Conservation (phyloP, 2,797 vertebrate species). For the Triplophysa bombifrons region DNA sequence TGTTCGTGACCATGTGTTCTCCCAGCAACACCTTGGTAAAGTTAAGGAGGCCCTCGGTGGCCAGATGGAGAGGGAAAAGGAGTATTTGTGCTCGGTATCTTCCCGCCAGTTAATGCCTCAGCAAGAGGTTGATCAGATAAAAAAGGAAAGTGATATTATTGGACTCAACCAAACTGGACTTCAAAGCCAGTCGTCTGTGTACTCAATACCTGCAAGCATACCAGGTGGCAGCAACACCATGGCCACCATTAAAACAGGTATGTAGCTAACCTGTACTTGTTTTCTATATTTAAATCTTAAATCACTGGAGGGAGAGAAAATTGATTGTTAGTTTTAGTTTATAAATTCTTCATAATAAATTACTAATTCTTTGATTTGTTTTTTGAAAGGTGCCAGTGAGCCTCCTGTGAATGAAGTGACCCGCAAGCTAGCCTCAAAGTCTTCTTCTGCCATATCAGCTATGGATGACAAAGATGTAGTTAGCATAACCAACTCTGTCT, state of each 20-base stretch:
- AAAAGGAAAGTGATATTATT: slow-evolving; percentile 85
- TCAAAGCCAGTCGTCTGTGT: slow-evolving; percentile 81
- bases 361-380: slow-evolving; percentile 1
- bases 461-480: slow-evolving; percentile 74
- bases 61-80: slow-evolving; percentile 87
- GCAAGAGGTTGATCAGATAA: slow-evolving; percentile 85
- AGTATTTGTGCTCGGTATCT: slow-evolving; percentile 85
- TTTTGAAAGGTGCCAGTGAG: slow-evolving; percentile 75
- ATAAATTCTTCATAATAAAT: background rate
- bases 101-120: slow-evolving; percentile 86
- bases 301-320: background rate
- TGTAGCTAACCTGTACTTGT: background rate
- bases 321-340: background rate
- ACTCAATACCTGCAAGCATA: slow-evolving; percentile 80
- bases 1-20: slow-evolving; percentile 88
- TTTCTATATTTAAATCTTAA: background rate
- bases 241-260: slow-evolving; percentile 85
- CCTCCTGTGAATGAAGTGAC: slow-evolving; percentile 84
- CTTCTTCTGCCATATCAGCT: slow-evolving; percentile 75
- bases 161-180: slow-evolving; percentile 79
- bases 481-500: slow-evolving; percentile 60
- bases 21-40: slow-evolving; percentile 89
- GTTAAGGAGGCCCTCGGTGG: slow-evolving; percentile 90
- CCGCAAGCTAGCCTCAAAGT: slow-evolving; percentile 81
- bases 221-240: slow-evolving; percentile 79